Conservation (phyloP, 1,140 invertebrate species). For the Scylla paramamosain region DNA sequence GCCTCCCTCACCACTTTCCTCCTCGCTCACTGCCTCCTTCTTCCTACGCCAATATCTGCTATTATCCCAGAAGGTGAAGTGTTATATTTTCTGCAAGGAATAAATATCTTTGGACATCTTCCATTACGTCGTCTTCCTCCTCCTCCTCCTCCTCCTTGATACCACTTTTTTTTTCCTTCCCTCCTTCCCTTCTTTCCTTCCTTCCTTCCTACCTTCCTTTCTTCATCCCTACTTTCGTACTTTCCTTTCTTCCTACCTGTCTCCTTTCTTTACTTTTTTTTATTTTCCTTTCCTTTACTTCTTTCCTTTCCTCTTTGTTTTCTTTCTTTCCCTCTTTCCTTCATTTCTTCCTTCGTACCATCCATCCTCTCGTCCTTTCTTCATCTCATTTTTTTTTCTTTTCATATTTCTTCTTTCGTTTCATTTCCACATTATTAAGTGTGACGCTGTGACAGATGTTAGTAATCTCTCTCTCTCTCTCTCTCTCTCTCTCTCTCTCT, state of each 20-base stretch:
- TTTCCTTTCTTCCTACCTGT: not conserved
- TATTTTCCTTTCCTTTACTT: not conserved
- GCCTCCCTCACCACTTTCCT: no score
- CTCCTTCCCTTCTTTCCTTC: not conserved
- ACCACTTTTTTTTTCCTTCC: not conserved
- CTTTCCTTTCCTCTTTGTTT: not conserved
- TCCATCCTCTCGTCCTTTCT: not conserved
- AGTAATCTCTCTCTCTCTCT: slow-evolving; percentile 1
- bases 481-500: no score
- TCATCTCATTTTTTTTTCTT: not conserved
- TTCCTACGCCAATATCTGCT: not conserved
- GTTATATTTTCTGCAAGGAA: not conserved
- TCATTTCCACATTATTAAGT: not conserved
- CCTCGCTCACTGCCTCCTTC: no score
- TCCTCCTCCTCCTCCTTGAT: not conserved
- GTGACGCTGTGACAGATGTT: not conserved
- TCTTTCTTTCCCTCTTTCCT: not conserved
- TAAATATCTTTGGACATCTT: slow-evolving; percentile 15
- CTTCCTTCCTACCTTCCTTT: no score
- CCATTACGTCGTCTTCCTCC: not conserved
- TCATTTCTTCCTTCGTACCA: not conserved
- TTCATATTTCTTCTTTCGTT: not conserved
- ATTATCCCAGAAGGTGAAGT: not conserved
- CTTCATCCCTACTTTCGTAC: no score
- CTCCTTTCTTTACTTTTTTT: no score